These are phyloP conservation scores for Metellina segmentata DNA, from an alignment of 2,888 invertebrate species.

Conservation along the genomic window DNA sequence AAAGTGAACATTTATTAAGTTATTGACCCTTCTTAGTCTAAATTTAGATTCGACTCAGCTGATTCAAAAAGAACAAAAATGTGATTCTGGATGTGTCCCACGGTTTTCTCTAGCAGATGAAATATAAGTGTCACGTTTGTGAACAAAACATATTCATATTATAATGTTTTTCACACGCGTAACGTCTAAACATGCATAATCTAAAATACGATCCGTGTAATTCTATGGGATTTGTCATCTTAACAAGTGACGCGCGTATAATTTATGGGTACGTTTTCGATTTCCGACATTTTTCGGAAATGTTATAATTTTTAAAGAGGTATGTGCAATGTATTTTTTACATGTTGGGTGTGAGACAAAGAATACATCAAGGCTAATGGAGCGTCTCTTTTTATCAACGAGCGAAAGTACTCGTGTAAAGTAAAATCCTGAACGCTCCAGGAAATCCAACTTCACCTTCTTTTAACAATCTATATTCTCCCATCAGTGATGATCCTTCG, in stretches of 20 bases:
- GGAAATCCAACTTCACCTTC: not conserved
- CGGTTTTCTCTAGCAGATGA: not conserved
- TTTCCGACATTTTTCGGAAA: not conserved
- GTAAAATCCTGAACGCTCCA: not conserved
- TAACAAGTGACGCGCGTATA: not conserved
- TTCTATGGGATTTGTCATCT: not conserved
- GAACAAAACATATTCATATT: conserved; percentile 3
- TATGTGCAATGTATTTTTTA: not conserved
- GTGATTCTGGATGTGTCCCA: too few relatives aligned
- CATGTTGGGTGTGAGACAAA: not conserved
- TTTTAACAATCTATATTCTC: not conserved
- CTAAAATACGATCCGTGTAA: not conserved
- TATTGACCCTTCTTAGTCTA: too few relatives aligned
- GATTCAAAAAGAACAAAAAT: too few relatives aligned
- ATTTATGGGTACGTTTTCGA: not conserved
- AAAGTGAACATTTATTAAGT: too few relatives aligned
- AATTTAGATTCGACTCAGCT: too few relatives aligned
- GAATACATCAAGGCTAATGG: not conserved
- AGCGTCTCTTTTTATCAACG: not conserved
- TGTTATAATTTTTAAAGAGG: not conserved
- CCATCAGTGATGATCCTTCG: not conserved
- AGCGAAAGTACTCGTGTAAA: not conserved
- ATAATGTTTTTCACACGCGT: conserved; percentile 24
- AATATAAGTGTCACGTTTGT: not conserved
- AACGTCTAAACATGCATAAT: not conserved